Conservation (phyloP, 1,140 invertebrate genomes). For the Philopotamus ludificatus region DNA sequence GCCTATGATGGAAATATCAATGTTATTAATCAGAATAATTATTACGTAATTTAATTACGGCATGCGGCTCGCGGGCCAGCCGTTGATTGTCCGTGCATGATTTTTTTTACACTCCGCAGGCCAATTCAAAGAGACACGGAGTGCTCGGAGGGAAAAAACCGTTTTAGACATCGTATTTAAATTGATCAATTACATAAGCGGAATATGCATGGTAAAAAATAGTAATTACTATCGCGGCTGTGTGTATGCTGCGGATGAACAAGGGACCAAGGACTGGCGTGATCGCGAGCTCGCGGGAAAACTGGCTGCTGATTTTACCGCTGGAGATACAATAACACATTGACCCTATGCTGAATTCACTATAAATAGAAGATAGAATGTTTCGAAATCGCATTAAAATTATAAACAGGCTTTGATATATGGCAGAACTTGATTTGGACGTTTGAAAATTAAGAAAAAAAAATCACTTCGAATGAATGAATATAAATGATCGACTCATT, state of each 20-base stretch:
- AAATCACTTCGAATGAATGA: too few relatives aligned
- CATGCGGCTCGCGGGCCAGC: too few relatives aligned
- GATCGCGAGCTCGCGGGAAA: background rate
- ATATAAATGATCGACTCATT: too few relatives aligned
- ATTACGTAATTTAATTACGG: too few relatives aligned
- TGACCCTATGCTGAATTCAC: conserved; percentile 23
- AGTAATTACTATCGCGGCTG: background rate
- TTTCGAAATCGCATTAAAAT: background rate
- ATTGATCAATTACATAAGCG: conserved; percentile 11
- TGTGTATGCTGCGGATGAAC: background rate
- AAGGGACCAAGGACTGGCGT: background rate
- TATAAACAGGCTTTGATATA: too few relatives aligned
- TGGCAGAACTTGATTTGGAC: too few relatives aligned
- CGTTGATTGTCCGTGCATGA: background rate
- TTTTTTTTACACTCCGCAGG: background rate
- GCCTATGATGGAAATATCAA: too few relatives aligned
- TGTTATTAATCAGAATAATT: too few relatives aligned
- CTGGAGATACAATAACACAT: conserved; percentile 26
- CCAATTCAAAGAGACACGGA: background rate
- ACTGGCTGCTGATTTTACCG: conserved; percentile 17
- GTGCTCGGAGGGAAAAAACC: background rate
- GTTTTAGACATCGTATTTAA: conserved; percentile 6
- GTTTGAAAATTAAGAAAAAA: too few relatives aligned
- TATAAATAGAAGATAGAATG: conserved; percentile 13
- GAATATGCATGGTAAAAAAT: background rate